phyloP scores from a whole-genome alignment of 2,113 vertebrate genomes.

The Actenoides lindsayi region DNA sequence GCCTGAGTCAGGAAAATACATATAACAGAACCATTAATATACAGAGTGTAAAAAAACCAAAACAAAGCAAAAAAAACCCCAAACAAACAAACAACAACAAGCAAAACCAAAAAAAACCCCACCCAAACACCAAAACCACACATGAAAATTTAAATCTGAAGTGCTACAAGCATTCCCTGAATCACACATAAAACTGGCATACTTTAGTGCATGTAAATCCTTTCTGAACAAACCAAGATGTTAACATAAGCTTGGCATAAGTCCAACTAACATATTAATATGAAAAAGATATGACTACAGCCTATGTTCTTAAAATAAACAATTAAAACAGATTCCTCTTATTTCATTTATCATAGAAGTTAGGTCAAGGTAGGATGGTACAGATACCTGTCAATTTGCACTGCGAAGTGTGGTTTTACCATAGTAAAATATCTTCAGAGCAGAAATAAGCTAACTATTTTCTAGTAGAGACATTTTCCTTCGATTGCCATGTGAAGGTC shows the following conservation, averaged over 20 bases:
- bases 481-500: background rate
- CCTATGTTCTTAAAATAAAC: background rate
- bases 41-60: background rate
- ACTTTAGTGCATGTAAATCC: background rate
- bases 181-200: background rate
- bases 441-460: background rate
- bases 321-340: background rate
- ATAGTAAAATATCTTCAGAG: background rate
- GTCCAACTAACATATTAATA: background rate
- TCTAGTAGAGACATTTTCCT: background rate
- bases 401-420: background rate
- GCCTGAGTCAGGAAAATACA: background rate
- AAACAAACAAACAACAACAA: background rate
- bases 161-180: background rate
- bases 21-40: background rate
- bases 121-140: background rate
- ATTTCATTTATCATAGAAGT: background rate
- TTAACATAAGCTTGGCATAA: background rate
- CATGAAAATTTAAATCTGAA: background rate
- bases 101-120: background rate
- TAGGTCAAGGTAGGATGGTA: background rate
- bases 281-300: background rate
- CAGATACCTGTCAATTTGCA: background rate
- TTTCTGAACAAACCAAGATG: background rate
- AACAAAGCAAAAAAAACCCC: background rate